These are phyloP conservation scores for Pan troglodytes DNA, from an alignment of 2,113 vertebrate species.

Conservation along the genomic window NHGRI_mPanTro3-v2.1_pri NC_086016.1:34982001-34982500, in stretches of 20 bases:
- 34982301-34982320: background rate
- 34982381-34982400: background rate
- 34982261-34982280: background rate
- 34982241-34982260: constrained; percentile 65
- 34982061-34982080: constrained; percentile 19
- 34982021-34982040: constrained; percentile 79
- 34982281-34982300: constrained; percentile 8
- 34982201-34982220: background rate
- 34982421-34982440: background rate
- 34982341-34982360: background rate
- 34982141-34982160: constrained; percentile 75
- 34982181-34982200: constrained; percentile 67
- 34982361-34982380: background rate
- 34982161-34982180: constrained; percentile 80
- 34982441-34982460: background rate
- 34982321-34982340: background rate
- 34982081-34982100: constrained; percentile 76
- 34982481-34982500: background rate
- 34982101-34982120: constrained; percentile 75
- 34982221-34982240: background rate
- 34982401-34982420: background rate
- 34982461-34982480: background rate
- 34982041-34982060: constrained; percentile 75
- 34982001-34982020: background rate
- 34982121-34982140: constrained; percentile 83